These are phyloP conservation scores for Cossypha heuglini DNA, from an alignment of 2,797 vertebrate species.

Conservation along the genomic window DNA sequence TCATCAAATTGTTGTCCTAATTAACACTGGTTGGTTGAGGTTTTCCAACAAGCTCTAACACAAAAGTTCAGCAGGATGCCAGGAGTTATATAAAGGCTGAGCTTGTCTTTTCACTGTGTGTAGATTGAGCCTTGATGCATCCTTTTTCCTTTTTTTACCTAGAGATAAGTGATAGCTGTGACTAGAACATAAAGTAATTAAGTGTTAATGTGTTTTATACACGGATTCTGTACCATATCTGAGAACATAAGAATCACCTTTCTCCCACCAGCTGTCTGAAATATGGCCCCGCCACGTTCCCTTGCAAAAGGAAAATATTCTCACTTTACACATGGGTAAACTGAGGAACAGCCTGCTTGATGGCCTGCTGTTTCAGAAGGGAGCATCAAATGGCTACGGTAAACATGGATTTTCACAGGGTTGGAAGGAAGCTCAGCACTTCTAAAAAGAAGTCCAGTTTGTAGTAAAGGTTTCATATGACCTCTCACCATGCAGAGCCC, in stretches of 20 bases:
- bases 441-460: not conserved
- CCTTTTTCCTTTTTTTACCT: not conserved
- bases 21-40: not conserved
- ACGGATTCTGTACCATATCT: not conserved
- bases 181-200: not conserved
- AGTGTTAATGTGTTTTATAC: not conserved
- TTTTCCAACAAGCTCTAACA: not conserved
- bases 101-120: not conserved
- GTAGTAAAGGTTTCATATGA: not conserved
- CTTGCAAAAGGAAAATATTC: not conserved
- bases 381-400: not conserved
- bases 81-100: not conserved
- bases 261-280: not conserved
- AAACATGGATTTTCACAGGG: not conserved
- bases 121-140: not conserved
- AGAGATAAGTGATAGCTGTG: not conserved
- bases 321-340: not conserved
- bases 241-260: not conserved
- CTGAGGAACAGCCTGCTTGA: not conserved
- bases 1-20: not conserved
- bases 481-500: not conserved
- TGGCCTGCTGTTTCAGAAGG: not conserved
- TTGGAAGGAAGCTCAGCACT: not conserved
- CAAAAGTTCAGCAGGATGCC: not conserved
- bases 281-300: rapidly evolving